phyloP scores from a whole-genome alignment of 2,888 invertebrate genomes.

The Hetaerina titia region DNA sequence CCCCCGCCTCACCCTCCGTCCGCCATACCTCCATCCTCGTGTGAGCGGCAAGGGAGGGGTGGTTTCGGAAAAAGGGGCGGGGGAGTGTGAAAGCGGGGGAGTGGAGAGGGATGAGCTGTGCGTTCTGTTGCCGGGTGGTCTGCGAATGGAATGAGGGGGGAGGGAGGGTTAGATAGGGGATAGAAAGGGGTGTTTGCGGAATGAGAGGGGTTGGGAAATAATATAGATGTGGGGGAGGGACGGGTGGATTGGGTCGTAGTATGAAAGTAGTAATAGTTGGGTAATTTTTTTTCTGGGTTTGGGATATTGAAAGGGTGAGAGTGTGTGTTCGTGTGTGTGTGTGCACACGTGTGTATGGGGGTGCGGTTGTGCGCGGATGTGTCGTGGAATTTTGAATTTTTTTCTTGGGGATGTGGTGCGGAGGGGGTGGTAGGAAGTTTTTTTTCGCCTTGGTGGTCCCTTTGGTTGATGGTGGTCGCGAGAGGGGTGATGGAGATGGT shows the following conservation, averaged over 20 bases:
- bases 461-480: background rate
- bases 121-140: slow-evolving; percentile 1
- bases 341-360: background rate
- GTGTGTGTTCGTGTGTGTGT: background rate
- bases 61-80: background rate
- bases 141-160: background rate
- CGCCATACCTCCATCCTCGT: background rate
- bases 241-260: background rate
- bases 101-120: background rate
- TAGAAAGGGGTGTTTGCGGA: background rate
- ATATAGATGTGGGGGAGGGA: background rate
- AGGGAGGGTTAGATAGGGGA: background rate
- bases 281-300: background rate
- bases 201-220: background rate
- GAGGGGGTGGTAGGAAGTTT: background rate
- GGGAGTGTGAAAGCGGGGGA: background rate
- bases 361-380: too few relatives aligned
- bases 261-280: background rate
- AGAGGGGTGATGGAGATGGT: background rate
- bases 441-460: background rate
- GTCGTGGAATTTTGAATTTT: too few relatives aligned
- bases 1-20: background rate
- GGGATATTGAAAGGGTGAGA: background rate
- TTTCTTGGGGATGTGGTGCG: background rate
- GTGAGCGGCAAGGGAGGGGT: background rate